Conservation (phyloP, 2,113 vertebrate species). For the Euleptes europaea region DNA sequence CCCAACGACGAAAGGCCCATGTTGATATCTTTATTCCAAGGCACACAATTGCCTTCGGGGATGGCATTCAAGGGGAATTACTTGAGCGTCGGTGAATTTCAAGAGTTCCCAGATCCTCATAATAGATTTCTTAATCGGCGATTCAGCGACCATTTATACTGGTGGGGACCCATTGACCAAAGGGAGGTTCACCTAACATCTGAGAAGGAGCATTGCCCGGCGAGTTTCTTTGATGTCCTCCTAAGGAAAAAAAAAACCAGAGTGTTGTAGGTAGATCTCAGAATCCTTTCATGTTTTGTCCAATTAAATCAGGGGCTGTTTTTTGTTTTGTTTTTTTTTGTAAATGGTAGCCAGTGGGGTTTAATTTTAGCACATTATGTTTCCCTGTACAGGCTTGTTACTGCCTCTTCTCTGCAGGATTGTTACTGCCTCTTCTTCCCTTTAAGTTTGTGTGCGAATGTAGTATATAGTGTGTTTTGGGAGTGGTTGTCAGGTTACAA, state of each 20-base stretch:
- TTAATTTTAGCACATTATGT: slow-evolving; percentile 18
- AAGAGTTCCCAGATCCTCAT: slow-evolving; percentile 19
- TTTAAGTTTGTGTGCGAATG: not conserved
- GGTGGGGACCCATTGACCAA: not conserved
- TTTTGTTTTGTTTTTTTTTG: slow-evolving; percentile 6
- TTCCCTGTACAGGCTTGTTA: not conserved
- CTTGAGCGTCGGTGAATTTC: slow-evolving; percentile 63
- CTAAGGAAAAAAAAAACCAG: slow-evolving; percentile 20
- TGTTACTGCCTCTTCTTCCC: not conserved
- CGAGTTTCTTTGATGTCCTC: slow-evolving; percentile 61
- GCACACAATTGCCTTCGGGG: slow-evolving; percentile 61
- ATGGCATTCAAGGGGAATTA: slow-evolving; percentile 66
- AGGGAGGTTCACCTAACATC: slow-evolving; percentile 51
- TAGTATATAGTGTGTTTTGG: not conserved
- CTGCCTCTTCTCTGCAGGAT: not conserved
- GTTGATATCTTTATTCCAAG: slow-evolving; percentile 67
- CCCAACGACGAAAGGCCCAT: slow-evolving; percentile 57
- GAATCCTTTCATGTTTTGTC: slow-evolving; percentile 61
- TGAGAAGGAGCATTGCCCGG: slow-evolving; percentile 52
- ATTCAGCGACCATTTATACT: slow-evolving; percentile 16
- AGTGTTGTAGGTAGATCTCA: slow-evolving; percentile 60
- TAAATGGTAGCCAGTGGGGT: not conserved
- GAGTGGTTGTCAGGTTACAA: too few species aligned
- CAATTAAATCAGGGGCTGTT: slow-evolving; percentile 54
- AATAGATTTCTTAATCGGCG: slow-evolving; percentile 53